These are phyloP conservation scores for Limnephilus rhombicus DNA, from an alignment of 2,888 invertebrate species.

Conservation along the genomic window DNA sequence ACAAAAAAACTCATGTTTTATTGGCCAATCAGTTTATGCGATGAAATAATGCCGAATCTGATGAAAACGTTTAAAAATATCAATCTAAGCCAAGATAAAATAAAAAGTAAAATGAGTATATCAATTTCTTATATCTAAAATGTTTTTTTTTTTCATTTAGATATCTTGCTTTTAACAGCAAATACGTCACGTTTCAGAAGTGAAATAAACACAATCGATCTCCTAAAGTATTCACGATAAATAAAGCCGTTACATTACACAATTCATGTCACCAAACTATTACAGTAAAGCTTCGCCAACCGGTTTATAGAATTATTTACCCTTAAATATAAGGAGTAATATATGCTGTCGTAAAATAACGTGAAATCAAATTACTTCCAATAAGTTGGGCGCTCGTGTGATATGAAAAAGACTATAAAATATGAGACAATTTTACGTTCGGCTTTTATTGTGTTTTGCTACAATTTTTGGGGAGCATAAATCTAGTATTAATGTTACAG, in stretches of 20 bases:
- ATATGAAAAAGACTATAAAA: conserved; percentile 48
- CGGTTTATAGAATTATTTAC: conserved; percentile 8
- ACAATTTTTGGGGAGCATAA: conserved; percentile 45
- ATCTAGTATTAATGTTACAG: conserved; percentile 44
- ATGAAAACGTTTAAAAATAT: not conserved
- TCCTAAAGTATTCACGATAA: not conserved
- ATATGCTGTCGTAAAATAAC: conserved; percentile 43
- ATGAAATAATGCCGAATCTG: not conserved
- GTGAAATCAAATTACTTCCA: conserved; percentile 58
- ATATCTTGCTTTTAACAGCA: not conserved
- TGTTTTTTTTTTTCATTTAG: not conserved
- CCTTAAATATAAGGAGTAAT: conserved; percentile 31
- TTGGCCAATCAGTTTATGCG: too few relatives aligned
- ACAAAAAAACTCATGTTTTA: too few relatives aligned
- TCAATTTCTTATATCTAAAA: not conserved
- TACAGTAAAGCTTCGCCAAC: conserved; percentile 12
- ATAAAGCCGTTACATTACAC: conserved; percentile 7
- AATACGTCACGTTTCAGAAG: not conserved
- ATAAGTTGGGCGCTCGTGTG: conserved; percentile 52
- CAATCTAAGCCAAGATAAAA: not conserved
- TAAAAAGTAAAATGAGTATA: not conserved
- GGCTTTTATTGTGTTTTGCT: conserved; percentile 58
- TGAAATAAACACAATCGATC: not conserved
- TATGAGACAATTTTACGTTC: conserved; percentile 54
- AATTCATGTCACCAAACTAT: conserved; percentile 24